Conservation (phyloP, 2,797 vertebrate species). For the Tympanoctomys barrerae region DNA sequence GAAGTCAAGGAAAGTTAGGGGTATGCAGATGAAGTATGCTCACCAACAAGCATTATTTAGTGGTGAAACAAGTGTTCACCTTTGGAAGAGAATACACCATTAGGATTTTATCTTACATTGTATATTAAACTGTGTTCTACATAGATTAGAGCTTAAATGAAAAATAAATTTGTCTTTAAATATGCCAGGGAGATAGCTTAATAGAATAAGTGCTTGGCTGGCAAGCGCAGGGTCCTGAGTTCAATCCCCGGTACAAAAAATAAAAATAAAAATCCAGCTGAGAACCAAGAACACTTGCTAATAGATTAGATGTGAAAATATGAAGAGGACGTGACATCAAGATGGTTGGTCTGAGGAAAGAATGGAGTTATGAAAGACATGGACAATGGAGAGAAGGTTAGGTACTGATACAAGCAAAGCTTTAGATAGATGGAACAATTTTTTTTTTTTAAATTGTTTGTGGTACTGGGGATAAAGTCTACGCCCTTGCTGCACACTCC, state of each 20-base stretch:
- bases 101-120: slow-evolving; percentile 3
- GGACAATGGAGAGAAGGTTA: no score
- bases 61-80: background rate
- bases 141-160: background rate
- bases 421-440: background rate
- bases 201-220: no score
- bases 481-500: background rate
- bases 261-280: background rate
- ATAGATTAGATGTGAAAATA: background rate
- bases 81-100: background rate
- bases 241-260: no score
- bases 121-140: background rate
- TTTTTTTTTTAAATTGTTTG: background rate
- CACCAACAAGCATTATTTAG: background rate
- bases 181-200: no score
- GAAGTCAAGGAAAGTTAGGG: background rate
- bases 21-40: background rate
- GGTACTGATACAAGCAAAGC: background rate
- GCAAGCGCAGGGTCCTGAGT: no score
- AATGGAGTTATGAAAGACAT: background rate
- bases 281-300: slow-evolving; percentile 12
- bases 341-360: background rate
- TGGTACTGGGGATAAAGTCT: background rate
- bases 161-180: slow-evolving; percentile 14
- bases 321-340: background rate